These are phyloP conservation scores for Pseudococcus viburni DNA, from an alignment of 2,888 invertebrate genomes.

Conservation along the genomic window DNA sequence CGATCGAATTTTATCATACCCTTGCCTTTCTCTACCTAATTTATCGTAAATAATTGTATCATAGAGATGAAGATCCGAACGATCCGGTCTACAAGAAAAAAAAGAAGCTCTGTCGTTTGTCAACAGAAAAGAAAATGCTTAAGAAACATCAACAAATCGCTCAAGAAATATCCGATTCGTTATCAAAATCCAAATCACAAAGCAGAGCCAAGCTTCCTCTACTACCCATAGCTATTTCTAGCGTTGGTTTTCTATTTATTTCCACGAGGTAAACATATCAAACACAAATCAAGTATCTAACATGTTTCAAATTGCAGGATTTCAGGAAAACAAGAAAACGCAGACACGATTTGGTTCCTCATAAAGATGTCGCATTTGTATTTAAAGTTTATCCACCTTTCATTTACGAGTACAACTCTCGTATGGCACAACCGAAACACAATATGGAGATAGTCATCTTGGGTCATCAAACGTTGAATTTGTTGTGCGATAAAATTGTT, in stretches of 20 bases:
- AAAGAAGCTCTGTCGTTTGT: neutral
- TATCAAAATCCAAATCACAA: constrained; percentile 12
- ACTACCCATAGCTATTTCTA: constrained; percentile 12
- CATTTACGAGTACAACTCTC: neutral
- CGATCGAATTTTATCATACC: neutral
- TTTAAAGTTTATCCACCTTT: constrained; percentile 63
- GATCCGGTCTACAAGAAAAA: neutral
- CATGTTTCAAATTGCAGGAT: constrained; percentile 27
- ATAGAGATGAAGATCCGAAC: constrained; percentile 5
- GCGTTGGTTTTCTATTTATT: neutral
- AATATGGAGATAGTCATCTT: constrained; percentile 75
- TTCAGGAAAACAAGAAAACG: constrained; percentile 30
- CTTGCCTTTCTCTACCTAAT: neutral
- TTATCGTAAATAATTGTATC: neutral
- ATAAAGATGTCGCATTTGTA: constrained; percentile 59
- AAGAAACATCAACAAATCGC: neutral
- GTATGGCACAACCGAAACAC: neutral
- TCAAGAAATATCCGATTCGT: neutral
- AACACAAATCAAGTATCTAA: neutral
- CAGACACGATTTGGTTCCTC: constrained; percentile 49
- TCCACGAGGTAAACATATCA: neutral
- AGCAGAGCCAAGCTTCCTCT: constrained; percentile 7
- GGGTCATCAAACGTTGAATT: constrained; percentile 80
- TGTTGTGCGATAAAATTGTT: constrained; percentile 81
- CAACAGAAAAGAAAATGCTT: constrained; percentile 45